Conservation (phyloP, 2,888 invertebrate species). For the Leucania comma region DNA sequence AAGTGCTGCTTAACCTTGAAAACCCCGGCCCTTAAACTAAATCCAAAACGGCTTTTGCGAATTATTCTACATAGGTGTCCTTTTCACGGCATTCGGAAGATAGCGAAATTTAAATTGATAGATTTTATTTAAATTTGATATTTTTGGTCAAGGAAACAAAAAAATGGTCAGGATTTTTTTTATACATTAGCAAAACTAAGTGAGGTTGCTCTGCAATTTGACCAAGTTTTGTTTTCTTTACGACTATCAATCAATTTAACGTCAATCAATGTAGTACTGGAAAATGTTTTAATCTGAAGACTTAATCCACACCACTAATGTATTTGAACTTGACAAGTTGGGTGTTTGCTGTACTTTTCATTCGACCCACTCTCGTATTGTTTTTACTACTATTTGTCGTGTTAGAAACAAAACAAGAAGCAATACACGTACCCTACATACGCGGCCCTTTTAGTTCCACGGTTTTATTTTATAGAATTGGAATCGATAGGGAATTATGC, state of each 20-base stretch:
- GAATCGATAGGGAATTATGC: not conserved
- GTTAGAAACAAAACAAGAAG: constrained; percentile 8
- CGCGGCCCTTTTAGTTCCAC: not conserved
- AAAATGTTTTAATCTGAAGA: not conserved
- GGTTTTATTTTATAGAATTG: constrained; percentile 10
- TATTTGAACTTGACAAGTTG: not conserved
- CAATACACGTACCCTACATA: not conserved
- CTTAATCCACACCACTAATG: not conserved
- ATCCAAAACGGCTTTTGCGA: too few species aligned
- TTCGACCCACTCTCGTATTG: not conserved
- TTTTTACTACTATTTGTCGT: constrained; percentile 1
- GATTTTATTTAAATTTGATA: too few species aligned
- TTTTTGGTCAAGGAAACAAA: too few species aligned
- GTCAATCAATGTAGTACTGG: too few species aligned
- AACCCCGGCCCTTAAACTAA: too few species aligned
- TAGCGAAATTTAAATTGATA: too few species aligned
- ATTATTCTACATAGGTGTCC: too few species aligned
- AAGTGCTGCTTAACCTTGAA: too few species aligned
- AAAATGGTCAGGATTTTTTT: too few species aligned
- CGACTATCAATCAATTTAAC: not conserved
- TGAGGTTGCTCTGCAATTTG: not conserved
- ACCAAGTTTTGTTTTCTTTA: not conserved
- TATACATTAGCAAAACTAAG: not conserved
- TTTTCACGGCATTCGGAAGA: too few species aligned
- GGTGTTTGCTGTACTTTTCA: constrained; percentile 3